Percentiles rank a stretch among this genome's conserved stretches.
Conservation (phyloP, 2,113 vertebrate species). For the Prochilodus magdalenae region DNA sequence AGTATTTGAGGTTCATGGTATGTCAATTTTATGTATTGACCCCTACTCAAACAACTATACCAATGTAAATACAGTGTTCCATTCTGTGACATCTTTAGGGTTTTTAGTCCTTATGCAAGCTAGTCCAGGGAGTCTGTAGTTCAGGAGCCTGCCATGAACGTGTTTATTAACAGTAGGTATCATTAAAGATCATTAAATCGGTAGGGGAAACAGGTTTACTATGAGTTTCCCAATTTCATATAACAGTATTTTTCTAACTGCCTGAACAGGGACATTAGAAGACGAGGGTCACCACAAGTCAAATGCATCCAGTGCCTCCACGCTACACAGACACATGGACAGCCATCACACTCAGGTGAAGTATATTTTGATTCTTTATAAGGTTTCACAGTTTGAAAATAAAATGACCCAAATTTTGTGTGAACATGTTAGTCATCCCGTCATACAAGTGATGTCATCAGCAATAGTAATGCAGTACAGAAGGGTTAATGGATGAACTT, state of each 20-base stretch:
- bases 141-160: background rate
- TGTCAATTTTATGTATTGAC: too few species aligned
- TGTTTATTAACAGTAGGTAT: too few species aligned
- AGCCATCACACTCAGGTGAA: conserved; percentile 91
- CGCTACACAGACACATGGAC: conserved; percentile 86
- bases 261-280: conserved; percentile 80
- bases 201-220: background rate
- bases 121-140: too few species aligned
- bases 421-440: background rate
- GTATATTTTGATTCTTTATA: background rate
- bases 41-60: too few species aligned
- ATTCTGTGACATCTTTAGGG: too few species aligned
- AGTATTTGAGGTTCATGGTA: too few species aligned
- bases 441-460: background rate
- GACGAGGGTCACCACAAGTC: conserved; percentile 85
- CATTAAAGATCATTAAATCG: too few species aligned
- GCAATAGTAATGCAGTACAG: background rate
- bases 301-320: conserved; percentile 72
- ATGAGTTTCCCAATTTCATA: background rate
- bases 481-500: background rate
- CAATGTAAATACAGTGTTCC: too few species aligned
- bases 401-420: background rate
- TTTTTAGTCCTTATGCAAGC: too few species aligned
- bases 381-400: background rate
- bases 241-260: conserved; percentile 35